Evolutionary conservation across 2,888 invertebrate genomes (phyloP).

Genomic region (Sepiola atlantica): DNA sequence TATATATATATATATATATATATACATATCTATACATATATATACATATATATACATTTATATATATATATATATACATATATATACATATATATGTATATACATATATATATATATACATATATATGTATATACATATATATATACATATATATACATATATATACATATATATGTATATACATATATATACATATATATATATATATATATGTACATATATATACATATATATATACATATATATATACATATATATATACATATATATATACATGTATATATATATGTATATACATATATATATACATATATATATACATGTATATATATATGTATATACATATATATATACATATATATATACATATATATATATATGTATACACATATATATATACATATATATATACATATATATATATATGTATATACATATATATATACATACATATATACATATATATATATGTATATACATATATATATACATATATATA

Average conservation of each 20-base stretch:
- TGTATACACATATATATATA: neutral
- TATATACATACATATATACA: neutral
- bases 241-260: neutral
- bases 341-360: conserved; percentile 3
- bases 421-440: neutral
- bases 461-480: neutral
- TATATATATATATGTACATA: neutral
- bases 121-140: too few species aligned
- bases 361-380: conserved; percentile 17
- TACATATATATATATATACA: too few species aligned
- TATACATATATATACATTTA: too few species aligned
- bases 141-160: too few species aligned
- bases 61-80: too few species aligned
- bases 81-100: too few species aligned
- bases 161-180: too few species aligned
- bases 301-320: conserved; percentile 17
- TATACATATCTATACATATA: too few species aligned
- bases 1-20: too few species aligned
- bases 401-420: neutral
- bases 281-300: neutral
- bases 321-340: neutral
- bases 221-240: neutral
- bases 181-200: too few species aligned
- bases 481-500: neutral
- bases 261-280: neutral